These are phyloP conservation scores for Eupelmus urozonus DNA, from an alignment of 2,888 invertebrate genomes.

Conservation along the genomic window DNA sequence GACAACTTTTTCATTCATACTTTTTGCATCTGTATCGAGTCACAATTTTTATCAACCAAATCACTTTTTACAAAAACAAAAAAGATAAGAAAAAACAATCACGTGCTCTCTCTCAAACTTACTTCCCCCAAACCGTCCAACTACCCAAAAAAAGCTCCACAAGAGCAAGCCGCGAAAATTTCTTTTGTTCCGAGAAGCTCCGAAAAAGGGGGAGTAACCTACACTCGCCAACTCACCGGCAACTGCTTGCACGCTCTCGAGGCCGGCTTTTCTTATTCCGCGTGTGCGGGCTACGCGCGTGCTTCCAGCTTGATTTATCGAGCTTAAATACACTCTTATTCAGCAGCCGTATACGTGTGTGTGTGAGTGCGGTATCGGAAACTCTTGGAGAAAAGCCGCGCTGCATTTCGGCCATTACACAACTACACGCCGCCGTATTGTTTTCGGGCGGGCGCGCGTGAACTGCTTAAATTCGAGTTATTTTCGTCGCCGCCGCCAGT, in stretches of 20 bases:
- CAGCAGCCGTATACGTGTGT: too few relatives aligned
- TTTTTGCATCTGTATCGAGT: too few relatives aligned
- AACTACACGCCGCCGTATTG: slow-evolving; percentile 67
- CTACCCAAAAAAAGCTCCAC: too few relatives aligned
- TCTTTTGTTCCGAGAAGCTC: slow-evolving; percentile 1
- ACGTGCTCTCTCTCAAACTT: too few relatives aligned
- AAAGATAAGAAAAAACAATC: too few relatives aligned
- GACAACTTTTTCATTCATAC: too few relatives aligned
- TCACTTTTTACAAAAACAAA: too few relatives aligned
- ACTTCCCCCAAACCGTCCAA: too few relatives aligned
- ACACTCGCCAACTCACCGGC: background rate
- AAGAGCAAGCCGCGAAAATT: background rate
- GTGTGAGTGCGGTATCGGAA: background rate
- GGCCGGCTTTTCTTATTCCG: slow-evolving; percentile 35
- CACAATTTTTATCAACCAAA: too few relatives aligned
- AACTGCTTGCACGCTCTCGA: background rate
- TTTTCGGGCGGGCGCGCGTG: slow-evolving; percentile 68
- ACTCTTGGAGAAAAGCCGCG: slow-evolving; percentile 14
- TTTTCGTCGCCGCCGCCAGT: slow-evolving; percentile 68
- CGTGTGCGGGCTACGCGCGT: slow-evolving; percentile 11
- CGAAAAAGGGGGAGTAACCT: background rate
- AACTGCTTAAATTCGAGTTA: slow-evolving; percentile 75
- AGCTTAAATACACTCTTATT: slow-evolving; percentile 60
- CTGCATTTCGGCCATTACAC: slow-evolving; percentile 21
- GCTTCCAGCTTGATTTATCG: slow-evolving; percentile 61